Evolutionary conservation across 2,888 invertebrate species (phyloP).

Genomic region (Andrena flavipes): DNA sequence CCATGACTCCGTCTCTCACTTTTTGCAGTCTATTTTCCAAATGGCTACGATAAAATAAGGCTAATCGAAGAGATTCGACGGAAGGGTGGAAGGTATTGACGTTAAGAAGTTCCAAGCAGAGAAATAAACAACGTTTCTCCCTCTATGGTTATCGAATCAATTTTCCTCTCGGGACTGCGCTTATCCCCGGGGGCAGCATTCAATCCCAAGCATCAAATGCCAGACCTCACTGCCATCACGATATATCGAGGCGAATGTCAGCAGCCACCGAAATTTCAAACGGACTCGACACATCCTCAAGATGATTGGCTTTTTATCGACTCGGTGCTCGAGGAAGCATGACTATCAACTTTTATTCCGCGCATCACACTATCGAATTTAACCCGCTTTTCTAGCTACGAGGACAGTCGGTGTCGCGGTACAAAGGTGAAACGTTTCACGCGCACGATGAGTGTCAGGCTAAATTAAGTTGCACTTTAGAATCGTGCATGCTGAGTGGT

Average conservation of each 20-base stretch:
- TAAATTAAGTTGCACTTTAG: not conserved
- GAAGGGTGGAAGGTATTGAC: not conserved
- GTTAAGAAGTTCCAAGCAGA: not conserved
- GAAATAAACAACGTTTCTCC: not conserved
- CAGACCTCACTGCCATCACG: not conserved
- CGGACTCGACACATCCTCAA: not conserved
- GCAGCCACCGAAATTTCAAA: not conserved
- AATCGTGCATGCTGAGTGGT: not conserved
- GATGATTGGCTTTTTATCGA: conserved; percentile 28
- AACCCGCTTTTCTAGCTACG: not conserved
- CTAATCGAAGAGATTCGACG: not conserved
- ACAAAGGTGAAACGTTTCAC: not conserved
- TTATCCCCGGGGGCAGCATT: not conserved
- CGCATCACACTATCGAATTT: not conserved
- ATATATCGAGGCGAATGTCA: not conserved
- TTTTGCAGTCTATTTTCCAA: not conserved
- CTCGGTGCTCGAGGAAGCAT: not conserved
- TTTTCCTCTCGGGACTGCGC: not conserved
- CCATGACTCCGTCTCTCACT: not conserved
- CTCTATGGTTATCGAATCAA: not conserved
- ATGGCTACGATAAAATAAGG: not conserved
- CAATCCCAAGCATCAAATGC: conserved; percentile 3
- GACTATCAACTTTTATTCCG: conserved; percentile 18
- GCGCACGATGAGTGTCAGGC: not conserved
- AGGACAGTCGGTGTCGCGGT: not conserved